phyloP scores from a whole-genome alignment of 1,140 invertebrate species.

The Helicoverpa armigera region DNA sequence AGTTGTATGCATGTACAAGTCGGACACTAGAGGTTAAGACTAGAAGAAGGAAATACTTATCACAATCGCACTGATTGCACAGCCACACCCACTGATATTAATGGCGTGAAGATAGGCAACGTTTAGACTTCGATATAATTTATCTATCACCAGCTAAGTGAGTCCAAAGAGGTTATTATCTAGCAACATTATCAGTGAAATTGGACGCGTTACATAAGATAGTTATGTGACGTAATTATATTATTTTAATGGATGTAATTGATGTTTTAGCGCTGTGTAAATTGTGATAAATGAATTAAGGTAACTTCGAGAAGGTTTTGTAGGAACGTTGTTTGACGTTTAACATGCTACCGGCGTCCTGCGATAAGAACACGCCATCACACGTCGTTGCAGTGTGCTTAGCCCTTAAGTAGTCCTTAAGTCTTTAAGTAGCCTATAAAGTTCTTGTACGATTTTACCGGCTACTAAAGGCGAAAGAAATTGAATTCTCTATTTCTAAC shows the following conservation, averaged over 20 bases:
- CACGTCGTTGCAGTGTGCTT: conserved; percentile 11
- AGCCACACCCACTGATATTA: conserved; percentile 25
- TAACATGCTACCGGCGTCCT: background rate
- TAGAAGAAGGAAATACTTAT: conserved; percentile 25
- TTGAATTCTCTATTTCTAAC: background rate
- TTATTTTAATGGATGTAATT: conserved; percentile 33
- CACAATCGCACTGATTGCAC: conserved; percentile 27
- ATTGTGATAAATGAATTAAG: conserved; percentile 9
- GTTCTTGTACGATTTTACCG: conserved; percentile 15
- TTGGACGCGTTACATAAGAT: conserved; percentile 25
- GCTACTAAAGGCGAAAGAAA: background rate
- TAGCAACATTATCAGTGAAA: conserved; percentile 21
- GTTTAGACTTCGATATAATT: conserved; percentile 28
- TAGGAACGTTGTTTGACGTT: conserved; percentile 6
- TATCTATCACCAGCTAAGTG: conserved; percentile 9
- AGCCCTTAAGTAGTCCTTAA: conserved; percentile 18
- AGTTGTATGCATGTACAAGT: background rate
- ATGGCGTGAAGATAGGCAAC: conserved; percentile 25
- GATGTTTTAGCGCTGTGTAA: conserved; percentile 14
- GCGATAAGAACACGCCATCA: conserved; percentile 20
- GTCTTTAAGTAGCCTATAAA: conserved; percentile 30
- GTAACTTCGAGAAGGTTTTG: conserved; percentile 19
- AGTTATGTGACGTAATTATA: conserved; percentile 33
- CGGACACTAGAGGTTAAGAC: background rate
- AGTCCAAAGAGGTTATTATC: conserved; percentile 35